phyloP scores from a whole-genome alignment of 2,113 vertebrate genomes.

The Sphaerodactylus townsendi region DNA sequence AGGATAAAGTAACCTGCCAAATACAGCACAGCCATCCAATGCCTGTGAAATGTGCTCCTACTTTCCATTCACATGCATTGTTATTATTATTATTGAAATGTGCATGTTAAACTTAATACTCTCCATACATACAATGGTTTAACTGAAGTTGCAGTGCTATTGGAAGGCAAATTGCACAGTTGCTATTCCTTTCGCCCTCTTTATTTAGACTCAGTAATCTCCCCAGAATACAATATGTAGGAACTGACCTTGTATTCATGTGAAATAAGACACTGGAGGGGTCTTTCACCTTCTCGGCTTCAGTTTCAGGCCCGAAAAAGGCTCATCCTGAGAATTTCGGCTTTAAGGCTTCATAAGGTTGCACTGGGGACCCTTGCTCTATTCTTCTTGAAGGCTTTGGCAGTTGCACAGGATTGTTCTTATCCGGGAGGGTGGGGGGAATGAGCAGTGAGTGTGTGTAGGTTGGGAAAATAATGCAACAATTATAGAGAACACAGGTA shows the following conservation, averaged over 20 bases:
- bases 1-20: constrained; percentile 52
- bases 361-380: constrained; percentile 13
- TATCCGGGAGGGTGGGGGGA: background rate
- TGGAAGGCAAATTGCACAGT: background rate
- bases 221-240: background rate
- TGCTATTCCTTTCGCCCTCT: constrained; percentile 33
- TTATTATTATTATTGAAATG: constrained; percentile 54
- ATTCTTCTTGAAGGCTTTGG: constrained; percentile 34
- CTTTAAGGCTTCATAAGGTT: background rate
- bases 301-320: constrained; percentile 34
- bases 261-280: constrained; percentile 33
- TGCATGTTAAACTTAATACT: constrained; percentile 46
- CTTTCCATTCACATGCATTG: constrained; percentile 32
- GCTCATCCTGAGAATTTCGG: constrained; percentile 37
- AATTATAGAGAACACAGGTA: background rate
- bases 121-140: constrained; percentile 25
- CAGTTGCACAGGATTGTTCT: constrained; percentile 25
- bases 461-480: constrained; percentile 21
- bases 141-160: constrained; percentile 3
- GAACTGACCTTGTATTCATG: constrained; percentile 39
- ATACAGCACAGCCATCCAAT: constrained; percentile 47
- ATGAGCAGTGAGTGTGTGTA: background rate
- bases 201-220: constrained; percentile 48
- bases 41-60: constrained; percentile 34
- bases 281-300: constrained; percentile 35